Base-by-base conservation (phyloP, 2,888 invertebrate genomes). In the Exephanes ischioxanthus region DNA sequence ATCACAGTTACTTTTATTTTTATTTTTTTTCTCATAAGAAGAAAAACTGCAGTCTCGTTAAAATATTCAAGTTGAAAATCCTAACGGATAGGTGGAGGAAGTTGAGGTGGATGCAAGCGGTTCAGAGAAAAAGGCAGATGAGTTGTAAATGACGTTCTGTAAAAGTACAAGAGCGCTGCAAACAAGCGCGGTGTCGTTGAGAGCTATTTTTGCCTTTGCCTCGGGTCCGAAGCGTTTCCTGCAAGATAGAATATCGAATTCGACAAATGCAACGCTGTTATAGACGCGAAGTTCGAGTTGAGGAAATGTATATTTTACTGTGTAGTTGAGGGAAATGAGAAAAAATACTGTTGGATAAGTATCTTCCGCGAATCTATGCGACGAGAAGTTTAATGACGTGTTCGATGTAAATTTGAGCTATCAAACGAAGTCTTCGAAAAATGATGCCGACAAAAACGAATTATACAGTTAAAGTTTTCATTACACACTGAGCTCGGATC, bases 181-280 rank as follows among this genome's bases (percentile, higher is more conserved):
- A 61, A 41, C 26, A 26, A 73, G 30, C 9, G 58, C 30, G 33
- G n/a, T 48, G 11, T 73, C 61, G 61, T 41, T 61, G 48, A 30
- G 48, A 61, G 41, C 26, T 73, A 73, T 61, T 73, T 73, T 73
- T 61, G 58, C 41, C 41, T 45, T 41, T 61, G 37, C 30, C 41
- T 26, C 22, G 4, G 61, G 45, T 61, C 37, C 14, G 63, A 16
- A 75, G 63, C 19, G 63, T 30, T 75, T 66, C 19, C 19, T 14
- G 48, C 51, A 16, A 33, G 63, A 51, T 75, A 51, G 45, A 51
- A 63, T 48, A 48, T 75, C 61, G 73, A 16, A 61, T 61, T 30
- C 22, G 30, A 14, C 58, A 22, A 58, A 58, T 72, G 30, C 63
- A 14, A 33, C 16, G 30, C 61, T n/a, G 26, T 30, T 30, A 30